These are phyloP conservation scores for Rhynchophorus ferrugineus DNA, from an alignment of 1,140 invertebrate genomes.

Conservation along the genomic window DNA sequence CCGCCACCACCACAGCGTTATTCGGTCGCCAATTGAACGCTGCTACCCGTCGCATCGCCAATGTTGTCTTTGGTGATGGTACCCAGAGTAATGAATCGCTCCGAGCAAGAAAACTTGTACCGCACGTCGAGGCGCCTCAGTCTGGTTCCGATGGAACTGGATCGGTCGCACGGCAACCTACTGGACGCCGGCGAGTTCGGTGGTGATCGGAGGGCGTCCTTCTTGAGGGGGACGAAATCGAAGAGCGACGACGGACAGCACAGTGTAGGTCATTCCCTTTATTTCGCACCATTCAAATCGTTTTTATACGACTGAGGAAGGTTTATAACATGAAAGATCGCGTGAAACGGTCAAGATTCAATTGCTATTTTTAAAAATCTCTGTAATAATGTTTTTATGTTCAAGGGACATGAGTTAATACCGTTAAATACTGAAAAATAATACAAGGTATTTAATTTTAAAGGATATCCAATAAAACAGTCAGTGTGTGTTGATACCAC, in stretches of 20 bases:
- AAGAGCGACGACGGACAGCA: constrained; percentile 15
- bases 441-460: no score
- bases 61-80: constrained; percentile 39
- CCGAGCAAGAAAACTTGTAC: constrained; percentile 53
- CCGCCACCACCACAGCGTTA: neutral
- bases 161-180: neutral
- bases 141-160: constrained; percentile 33
- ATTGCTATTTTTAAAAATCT: no score
- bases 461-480: no score
- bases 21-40: neutral
- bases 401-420: no score
- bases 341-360: no score
- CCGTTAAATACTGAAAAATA: no score
- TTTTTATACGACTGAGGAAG: no score
- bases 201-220: constrained; percentile 16
- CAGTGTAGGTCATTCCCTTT: constrained; percentile 15
- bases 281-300: no score
- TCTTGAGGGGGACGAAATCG: constrained; percentile 6
- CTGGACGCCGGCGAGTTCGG: constrained; percentile 30
- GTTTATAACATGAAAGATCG: no score
- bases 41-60: constrained; percentile 23
- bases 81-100: constrained; percentile 50
- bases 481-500: no score
- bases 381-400: no score
- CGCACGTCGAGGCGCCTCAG: constrained; percentile 52